A percentile compares a stretch with the other conserved stretches of the same genome.
phyloP scores from a whole-genome alignment of 2,113 vertebrate species.

The Perognathus longimembris region DNA sequence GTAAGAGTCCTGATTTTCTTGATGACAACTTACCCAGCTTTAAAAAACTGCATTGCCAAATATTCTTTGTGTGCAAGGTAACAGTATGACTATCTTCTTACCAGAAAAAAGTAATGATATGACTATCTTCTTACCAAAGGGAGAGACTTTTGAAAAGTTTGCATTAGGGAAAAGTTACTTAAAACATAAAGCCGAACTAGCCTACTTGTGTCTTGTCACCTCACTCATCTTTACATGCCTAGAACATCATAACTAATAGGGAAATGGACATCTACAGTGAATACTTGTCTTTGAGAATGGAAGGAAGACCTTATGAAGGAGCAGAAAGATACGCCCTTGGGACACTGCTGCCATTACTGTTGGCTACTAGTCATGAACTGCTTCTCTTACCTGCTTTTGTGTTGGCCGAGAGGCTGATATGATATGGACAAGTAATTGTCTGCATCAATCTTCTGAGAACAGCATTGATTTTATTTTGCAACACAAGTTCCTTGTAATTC shows the following conservation, averaged over 20 bases:
- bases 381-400: background rate
- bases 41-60: background rate
- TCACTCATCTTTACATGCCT: background rate
- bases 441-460: background rate
- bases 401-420: background rate
- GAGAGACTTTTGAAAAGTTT: background rate
- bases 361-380: background rate
- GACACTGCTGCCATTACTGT: background rate
- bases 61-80: background rate
- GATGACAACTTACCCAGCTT: background rate
- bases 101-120: no score
- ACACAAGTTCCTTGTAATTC: conserved; percentile 11
- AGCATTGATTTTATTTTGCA: background rate
- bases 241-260: background rate
- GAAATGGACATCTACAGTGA: background rate
- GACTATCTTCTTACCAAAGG: no score
- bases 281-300: background rate
- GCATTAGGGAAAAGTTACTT: background rate
- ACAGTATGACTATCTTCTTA: background rate
- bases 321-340: background rate
- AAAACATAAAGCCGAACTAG: background rate
- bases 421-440: background rate
- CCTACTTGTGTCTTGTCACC: background rate
- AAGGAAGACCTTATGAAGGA: background rate
- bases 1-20: background rate